These are phyloP conservation scores for Teleogryllus oceanicus DNA, from an alignment of 2,888 invertebrate species.

Conservation along the genomic window DNA sequence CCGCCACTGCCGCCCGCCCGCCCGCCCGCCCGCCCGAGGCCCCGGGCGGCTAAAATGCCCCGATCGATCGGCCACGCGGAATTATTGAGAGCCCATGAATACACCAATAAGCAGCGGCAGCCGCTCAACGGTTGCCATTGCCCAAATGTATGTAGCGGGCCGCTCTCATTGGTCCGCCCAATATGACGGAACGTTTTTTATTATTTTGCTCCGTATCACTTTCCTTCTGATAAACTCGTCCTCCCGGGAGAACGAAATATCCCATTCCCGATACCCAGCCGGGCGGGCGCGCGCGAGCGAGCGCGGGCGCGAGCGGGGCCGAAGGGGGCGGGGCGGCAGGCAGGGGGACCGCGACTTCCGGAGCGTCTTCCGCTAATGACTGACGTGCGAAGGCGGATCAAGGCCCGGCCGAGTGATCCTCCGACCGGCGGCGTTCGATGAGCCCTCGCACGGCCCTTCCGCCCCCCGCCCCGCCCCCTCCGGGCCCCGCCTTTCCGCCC, in stretches of 20 bases:
- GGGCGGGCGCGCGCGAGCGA: neutral
- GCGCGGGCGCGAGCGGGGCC: neutral
- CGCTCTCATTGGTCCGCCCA: slow-evolving; percentile 2
- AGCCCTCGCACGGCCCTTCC: neutral
- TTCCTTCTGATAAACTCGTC: slow-evolving; percentile 18
- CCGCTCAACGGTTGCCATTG: slow-evolving; percentile 18
- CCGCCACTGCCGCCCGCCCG: neutral
- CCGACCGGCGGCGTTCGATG: neutral
- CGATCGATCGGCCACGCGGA: neutral
- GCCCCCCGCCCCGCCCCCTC: neutral
- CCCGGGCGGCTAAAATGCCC: neutral
- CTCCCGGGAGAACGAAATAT: slow-evolving; percentile 18
- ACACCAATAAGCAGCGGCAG: slow-evolving; percentile 18
- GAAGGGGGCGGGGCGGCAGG: neutral
- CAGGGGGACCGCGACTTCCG: neutral
- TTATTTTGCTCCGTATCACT: slow-evolving; percentile 18
- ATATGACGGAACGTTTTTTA: slow-evolving; percentile 18
- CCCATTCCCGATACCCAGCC: slow-evolving; percentile 5
- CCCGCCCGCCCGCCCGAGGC: neutral
- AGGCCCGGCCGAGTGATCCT: neutral
- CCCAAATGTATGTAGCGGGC: slow-evolving; percentile 18
- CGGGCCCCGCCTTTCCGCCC: neutral
- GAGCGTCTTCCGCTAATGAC: neutral
- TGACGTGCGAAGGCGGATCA: slow-evolving; percentile 18
- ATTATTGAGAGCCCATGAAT: slow-evolving; percentile 10